A percentile compares a stretch with the other conserved stretches of the same genome.
Evolutionary conservation across 2,797 vertebrate species (phyloP).

Genomic region (Sebastes nivosus): DNA sequence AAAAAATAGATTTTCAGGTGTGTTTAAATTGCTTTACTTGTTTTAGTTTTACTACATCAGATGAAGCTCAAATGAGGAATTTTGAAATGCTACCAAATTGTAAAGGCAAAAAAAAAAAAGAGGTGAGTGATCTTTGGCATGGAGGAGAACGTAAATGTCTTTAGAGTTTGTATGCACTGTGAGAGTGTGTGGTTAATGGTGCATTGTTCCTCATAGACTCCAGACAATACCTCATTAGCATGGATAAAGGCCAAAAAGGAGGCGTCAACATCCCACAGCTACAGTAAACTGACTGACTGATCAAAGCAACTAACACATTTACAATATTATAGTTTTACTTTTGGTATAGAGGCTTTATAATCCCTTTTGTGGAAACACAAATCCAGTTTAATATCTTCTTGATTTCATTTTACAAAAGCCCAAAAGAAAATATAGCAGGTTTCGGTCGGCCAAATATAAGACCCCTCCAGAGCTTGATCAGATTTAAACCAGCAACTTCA

Average conservation of each 20-base stretch:
- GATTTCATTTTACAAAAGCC: not conserved
- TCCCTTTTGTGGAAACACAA: not conserved
- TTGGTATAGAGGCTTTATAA: not conserved
- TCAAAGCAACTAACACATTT: not conserved
- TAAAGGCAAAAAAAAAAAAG: not conserved
- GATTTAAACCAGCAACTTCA: not conserved
- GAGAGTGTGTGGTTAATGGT: no score
- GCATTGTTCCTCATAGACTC: not conserved
- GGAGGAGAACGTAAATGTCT: not conserved
- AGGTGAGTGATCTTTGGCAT: not conserved
- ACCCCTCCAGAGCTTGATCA: not conserved
- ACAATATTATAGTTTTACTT: not conserved
- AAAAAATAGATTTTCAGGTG: not conserved
- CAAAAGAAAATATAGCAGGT: not conserved
- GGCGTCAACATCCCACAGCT: not conserved
- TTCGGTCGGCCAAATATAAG: not conserved
- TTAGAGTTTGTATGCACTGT: not conserved
- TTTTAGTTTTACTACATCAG: not conserved
- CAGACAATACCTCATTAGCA: not conserved
- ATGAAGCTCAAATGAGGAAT: not conserved
- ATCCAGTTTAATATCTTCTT: not conserved
- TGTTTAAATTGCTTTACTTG: not conserved
- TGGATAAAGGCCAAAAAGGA: constrained; percentile 3
- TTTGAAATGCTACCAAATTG: not conserved
- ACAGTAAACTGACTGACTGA: not conserved